These are phyloP conservation scores for Perca schrenkii DNA, from an alignment of 2,113 vertebrate genomes.

Conservation along the genomic window DNA sequence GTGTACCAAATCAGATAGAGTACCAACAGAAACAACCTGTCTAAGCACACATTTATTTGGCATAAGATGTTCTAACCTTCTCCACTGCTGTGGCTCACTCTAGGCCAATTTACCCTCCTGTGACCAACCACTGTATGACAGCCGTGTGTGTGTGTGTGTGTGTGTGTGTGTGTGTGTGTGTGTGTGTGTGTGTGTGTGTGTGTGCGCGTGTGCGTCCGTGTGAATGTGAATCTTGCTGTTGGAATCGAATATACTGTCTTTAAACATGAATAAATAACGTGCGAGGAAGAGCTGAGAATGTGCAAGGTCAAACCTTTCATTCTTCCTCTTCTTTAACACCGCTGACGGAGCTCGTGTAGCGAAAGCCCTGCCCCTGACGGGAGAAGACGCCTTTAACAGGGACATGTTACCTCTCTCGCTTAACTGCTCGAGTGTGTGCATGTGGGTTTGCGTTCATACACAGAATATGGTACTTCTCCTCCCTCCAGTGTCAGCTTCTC, in stretches of 20 bases:
- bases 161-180: neutral
- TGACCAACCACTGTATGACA: conserved; percentile 75
- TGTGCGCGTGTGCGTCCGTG: no score
- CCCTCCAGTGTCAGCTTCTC: neutral
- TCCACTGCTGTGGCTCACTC: conserved; percentile 42
- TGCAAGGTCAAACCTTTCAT: conserved; percentile 64
- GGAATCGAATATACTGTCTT: conserved; percentile 49
- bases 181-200: neutral
- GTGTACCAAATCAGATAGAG: conserved; percentile 3
- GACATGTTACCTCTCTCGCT: conserved; percentile 13
- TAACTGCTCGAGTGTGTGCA: neutral
- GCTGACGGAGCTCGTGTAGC: conserved; percentile 3
- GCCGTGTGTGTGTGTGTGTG: conserved; percentile 17
- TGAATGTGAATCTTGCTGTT: conserved; percentile 41
- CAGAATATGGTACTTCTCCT: neutral
- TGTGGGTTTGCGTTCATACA: conserved; percentile 14
- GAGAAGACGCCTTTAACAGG: conserved; percentile 6
- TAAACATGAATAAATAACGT: conserved; percentile 76
- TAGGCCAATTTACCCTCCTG: conserved; percentile 68
- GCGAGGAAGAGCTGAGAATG: conserved; percentile 46
- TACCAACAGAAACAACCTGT: conserved; percentile 36
- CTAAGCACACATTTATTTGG: conserved; percentile 53
- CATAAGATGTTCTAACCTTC: conserved; percentile 59
- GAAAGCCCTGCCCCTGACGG: conserved; percentile 3
- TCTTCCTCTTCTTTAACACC: conserved; percentile 46